Evolutionary conservation across 2,113 vertebrate genomes (phyloP).

Genomic region (Ptychochromis oligacanthus): DNA sequence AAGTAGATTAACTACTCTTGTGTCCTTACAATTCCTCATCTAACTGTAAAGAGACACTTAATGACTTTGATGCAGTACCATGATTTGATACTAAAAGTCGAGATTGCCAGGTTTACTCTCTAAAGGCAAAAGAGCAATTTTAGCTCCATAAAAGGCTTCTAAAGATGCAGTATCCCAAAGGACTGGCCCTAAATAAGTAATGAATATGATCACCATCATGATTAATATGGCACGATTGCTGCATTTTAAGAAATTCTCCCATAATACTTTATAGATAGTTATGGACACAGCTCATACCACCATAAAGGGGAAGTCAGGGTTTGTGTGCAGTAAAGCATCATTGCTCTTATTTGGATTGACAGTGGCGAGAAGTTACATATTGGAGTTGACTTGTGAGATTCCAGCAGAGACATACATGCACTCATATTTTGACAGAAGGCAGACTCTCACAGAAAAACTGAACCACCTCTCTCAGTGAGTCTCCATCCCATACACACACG

Average conservation of each 20-base stretch:
- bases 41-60: constrained; percentile 9
- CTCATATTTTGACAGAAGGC: constrained; percentile 32
- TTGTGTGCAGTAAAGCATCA: background rate
- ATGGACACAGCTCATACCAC: background rate
- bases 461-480: constrained; percentile 27
- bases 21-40: constrained; percentile 42
- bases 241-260: background rate
- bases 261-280: background rate
- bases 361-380: background rate
- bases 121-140: constrained; percentile 35
- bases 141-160: constrained; percentile 50
- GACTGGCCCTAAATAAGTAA: background rate
- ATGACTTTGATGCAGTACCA: constrained; percentile 53
- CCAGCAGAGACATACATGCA: constrained; percentile 13
- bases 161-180: constrained; percentile 70
- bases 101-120: constrained; percentile 46
- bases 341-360: background rate
- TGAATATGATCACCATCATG: background rate
- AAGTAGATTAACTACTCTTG: constrained; percentile 64
- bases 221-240: background rate
- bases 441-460: constrained; percentile 50
- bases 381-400: constrained; percentile 24
- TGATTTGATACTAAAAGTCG: constrained; percentile 42
- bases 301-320: background rate
- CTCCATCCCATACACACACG: constrained; percentile 15